Evolutionary conservation across 2,797 vertebrate genomes (phyloP).

Genomic region (Hozukius guyotensis): DNA sequence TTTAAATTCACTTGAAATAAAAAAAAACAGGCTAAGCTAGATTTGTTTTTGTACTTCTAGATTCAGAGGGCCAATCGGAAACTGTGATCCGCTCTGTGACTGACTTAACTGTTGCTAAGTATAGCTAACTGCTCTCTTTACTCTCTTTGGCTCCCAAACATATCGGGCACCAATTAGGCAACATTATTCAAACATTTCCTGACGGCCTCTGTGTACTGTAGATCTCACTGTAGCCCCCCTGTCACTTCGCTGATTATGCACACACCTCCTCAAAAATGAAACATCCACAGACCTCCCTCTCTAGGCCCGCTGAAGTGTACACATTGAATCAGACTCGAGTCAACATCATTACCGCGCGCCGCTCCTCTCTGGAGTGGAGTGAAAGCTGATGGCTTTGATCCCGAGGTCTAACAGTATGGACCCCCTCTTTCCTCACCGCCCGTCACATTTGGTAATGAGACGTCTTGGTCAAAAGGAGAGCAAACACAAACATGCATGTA

Average conservation of each 20-base stretch:
- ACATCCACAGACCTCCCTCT: conserved; percentile 55
- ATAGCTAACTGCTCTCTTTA: conserved; percentile 59
- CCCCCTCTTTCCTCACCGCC: not conserved
- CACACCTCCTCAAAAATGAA: conserved; percentile 53
- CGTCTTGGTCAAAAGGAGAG: conserved; percentile 41
- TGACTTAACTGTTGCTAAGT: conserved; percentile 47
- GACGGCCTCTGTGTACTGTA: conserved; percentile 36
- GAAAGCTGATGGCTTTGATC: conserved; percentile 55
- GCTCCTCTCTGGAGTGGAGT: conserved; percentile 54
- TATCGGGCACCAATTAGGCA: conserved; percentile 61
- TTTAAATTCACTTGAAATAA: not conserved
- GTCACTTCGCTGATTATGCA: conserved; percentile 65
- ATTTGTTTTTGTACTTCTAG: not conserved
- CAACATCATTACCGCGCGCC: conserved; percentile 70
- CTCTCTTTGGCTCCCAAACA: conserved; percentile 64
- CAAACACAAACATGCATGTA: conserved; percentile 18
- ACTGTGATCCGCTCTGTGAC: not conserved
- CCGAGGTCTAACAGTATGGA: conserved; percentile 18
- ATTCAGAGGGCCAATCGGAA: not conserved
- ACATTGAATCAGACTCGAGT: conserved; percentile 70
- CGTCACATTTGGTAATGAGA: conserved; percentile 46
- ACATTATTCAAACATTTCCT: conserved; percentile 67
- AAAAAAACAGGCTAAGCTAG: not conserved
- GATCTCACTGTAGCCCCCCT: conserved; percentile 43
- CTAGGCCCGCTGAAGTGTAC: conserved; percentile 52